Evolutionary conservation across 2,888 invertebrate species (phyloP), one percentile per base, ranked within the genome.

Genomic region (Erebia palarica): DNA sequence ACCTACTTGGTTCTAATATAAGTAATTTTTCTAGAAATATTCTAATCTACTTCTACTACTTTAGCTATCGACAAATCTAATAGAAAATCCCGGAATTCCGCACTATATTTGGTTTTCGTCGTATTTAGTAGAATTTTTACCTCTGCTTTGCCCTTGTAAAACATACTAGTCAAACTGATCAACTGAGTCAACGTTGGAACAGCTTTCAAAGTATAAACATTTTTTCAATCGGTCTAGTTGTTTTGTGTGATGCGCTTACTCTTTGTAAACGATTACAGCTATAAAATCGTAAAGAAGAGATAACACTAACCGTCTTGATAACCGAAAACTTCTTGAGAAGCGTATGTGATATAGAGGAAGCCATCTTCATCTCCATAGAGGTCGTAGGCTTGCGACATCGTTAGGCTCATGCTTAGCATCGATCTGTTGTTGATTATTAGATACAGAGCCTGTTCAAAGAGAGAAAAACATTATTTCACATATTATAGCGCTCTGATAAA

Each of bases 241-340:
- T 47, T 47, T 47, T 47, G 47, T 11, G 47, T 47, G 47, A 47
- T 47, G 47, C 47, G 47, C 47, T 47, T 11, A 44, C 49, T 4
- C n/a, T n/a, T n/a, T 14, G 3, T 0, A 11, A 47, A 47, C 49
- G 2, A 18, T 9, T 18, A 18, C 7, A 55, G 7, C 18, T 18
- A 18, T 36, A 9, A 55, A n/a, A 51, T n/a, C 14, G n/a, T 5
- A n/a, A 1, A 51, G 51, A n/a, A 51, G 14, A 51, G n/a, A n/a
- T 16, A 3, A n/a, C 10, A 70, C 87, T 86, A 75, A 90, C 92
- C 89, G 79, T 92, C 90, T 77, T 92, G 87, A 73, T 90, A 93
- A 13, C 97, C 98, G 85, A 98, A 98, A 78, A 97, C 96, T 92
- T 98, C 97, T 90, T 98, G 97, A 36, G 97, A 97, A 0, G 98